Percentiles rank a stretch among this genome's conserved stretches.
phyloP scores from a whole-genome alignment of 2,113 vertebrate genomes.

The Martes martes region DNA sequence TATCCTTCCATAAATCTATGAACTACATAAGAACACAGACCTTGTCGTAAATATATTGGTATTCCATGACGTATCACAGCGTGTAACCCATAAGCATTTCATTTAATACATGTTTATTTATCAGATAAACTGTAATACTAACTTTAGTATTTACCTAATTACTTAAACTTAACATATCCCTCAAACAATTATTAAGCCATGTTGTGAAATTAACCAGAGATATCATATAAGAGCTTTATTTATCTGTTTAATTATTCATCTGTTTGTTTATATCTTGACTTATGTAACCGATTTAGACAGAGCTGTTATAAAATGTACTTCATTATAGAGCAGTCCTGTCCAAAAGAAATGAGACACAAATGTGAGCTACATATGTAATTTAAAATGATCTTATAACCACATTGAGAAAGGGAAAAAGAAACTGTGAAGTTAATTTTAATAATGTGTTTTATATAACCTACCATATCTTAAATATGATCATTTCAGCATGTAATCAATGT shows the following conservation, averaged over 20 bases:
- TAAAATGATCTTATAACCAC: not conserved
- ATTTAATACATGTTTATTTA: not conserved
- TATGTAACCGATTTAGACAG: not conserved
- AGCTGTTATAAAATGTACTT: constrained; percentile 1
- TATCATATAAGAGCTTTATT: not conserved
- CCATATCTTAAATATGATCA: not conserved
- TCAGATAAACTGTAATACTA: not conserved
- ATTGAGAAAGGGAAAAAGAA: not conserved
- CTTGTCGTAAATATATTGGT: not conserved
- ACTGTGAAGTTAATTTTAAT: constrained; percentile 27
- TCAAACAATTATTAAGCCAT: not conserved
- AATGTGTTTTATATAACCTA: not conserved
- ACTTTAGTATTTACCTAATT: constrained; percentile 13
- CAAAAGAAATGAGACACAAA: not conserved
- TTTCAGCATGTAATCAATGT: not conserved
- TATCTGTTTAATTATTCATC: not conserved
- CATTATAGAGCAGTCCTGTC: not conserved
- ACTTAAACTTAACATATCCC: not conserved
- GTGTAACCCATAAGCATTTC: not conserved
- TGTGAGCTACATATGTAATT: not conserved
- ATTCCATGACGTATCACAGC: not conserved
- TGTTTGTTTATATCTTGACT: constrained; percentile 1
- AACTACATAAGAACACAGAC: not conserved
- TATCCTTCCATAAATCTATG: not conserved
- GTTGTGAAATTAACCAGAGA: constrained; percentile 6